Evolutionary conservation across 2,888 invertebrate genomes (phyloP).

Genomic region (Thera britannica): DNA sequence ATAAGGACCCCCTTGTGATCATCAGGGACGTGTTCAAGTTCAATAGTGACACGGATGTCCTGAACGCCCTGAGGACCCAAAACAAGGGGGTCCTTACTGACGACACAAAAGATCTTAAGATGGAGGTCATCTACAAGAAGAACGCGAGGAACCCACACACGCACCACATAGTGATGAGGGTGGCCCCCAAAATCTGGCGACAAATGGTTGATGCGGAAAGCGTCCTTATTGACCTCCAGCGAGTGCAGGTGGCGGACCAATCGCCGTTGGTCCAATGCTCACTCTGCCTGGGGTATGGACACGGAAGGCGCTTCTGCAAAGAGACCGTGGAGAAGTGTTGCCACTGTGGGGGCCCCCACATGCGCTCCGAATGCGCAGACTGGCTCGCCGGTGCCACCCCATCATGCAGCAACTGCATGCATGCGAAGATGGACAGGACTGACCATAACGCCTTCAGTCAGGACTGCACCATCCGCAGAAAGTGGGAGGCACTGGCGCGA

Average conservation of each 20-base stretch:
- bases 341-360: neutral
- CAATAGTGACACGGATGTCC: neutral
- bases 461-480: no score
- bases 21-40: no score
- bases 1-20: no score
- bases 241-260: neutral
- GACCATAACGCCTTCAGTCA: neutral
- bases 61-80: neutral
- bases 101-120: no score
- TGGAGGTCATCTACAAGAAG: neutral
- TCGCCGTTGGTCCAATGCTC: no score
- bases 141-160: neutral
- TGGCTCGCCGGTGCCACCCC: neutral
- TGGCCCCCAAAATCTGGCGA: neutral
- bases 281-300: no score
- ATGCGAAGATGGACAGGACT: neutral
- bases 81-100: neutral
- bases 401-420: neutral
- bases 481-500: no score
- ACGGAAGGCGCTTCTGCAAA: neutral
- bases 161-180: slow-evolving; percentile 3
- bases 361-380: no score
- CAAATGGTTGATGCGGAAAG: neutral
- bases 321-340: slow-evolving; percentile 1
- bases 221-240: neutral